Percentiles rank a stretch among this genome's conserved stretches.
Evolutionary conservation across 2,113 vertebrate species (phyloP).

Genomic region (Carassius gibelio): DNA sequence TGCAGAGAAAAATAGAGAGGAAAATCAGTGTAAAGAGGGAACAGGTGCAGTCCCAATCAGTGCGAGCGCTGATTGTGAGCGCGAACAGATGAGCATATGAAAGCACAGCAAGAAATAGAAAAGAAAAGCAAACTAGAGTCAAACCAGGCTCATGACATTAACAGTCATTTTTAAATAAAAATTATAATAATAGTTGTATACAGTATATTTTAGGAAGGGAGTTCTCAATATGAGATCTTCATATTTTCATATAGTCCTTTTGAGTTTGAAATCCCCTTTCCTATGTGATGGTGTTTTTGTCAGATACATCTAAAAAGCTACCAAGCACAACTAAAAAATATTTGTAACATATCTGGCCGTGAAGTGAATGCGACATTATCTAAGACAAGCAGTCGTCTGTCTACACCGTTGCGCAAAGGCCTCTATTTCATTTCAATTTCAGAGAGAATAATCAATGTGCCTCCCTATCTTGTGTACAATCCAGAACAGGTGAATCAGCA

Average conservation of each 20-base stretch:
- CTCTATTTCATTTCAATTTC: conserved; percentile 43
- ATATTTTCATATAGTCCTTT: not conserved
- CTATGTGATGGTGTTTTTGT: not conserved
- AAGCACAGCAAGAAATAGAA: too few species aligned
- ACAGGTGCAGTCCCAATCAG: too few species aligned
- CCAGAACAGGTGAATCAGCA: conserved; percentile 37
- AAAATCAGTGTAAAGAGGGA: too few species aligned
- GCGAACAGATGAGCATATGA: too few species aligned
- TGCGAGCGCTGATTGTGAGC: too few species aligned
- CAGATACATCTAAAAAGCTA: not conserved
- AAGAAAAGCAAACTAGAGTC: too few species aligned
- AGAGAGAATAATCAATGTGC: conserved; percentile 41
- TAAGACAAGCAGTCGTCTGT: not conserved
- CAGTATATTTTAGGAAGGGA: not conserved
- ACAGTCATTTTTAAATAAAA: too few species aligned
- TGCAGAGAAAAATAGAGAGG: too few species aligned
- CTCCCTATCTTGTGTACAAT: conserved; percentile 28
- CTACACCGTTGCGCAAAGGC: not conserved
- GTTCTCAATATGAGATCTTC: not conserved
- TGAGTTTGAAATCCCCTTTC: not conserved
- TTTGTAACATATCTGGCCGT: not conserved
- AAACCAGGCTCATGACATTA: too few species aligned
- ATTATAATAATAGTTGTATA: not conserved
- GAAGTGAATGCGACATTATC: not conserved
- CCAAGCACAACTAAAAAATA: not conserved